A percentile compares a stretch with the other conserved stretches of the same genome.
Evolutionary conservation across 2,888 invertebrate genomes (phyloP).

Genomic region (Cylloceria caligata): DNA sequence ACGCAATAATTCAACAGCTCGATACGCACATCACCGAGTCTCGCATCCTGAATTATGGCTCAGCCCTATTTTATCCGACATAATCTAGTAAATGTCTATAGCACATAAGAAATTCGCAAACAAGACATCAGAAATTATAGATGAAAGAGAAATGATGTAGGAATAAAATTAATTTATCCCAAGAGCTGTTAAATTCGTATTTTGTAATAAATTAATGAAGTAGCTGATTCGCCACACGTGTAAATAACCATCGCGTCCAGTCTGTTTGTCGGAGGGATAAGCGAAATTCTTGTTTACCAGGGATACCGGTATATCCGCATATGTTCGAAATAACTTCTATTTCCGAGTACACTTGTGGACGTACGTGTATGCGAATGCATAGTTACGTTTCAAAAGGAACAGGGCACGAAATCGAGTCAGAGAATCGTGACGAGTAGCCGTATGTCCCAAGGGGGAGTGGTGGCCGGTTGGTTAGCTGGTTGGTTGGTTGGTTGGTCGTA

Average conservation of each 20-base stretch:
- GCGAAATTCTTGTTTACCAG: background rate
- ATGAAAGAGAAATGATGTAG: slow-evolving; percentile 14
- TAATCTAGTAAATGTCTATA: background rate
- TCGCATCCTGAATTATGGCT: slow-evolving; percentile 49
- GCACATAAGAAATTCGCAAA: background rate
- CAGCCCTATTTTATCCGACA: slow-evolving; percentile 46
- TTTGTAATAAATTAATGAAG: slow-evolving; percentile 9
- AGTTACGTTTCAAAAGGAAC: slow-evolving; percentile 68
- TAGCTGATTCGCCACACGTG: background rate
- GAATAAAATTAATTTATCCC: background rate
- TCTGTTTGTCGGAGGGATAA: slow-evolving; percentile 16
- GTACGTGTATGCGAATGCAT: slow-evolving; percentile 57
- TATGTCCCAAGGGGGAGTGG: slow-evolving; percentile 82
- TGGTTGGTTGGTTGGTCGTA: slow-evolving; percentile 44
- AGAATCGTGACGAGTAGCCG: slow-evolving; percentile 79
- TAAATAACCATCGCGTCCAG: slow-evolving; percentile 51
- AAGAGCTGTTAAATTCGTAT: slow-evolving; percentile 1
- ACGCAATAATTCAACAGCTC: slow-evolving; percentile 67
- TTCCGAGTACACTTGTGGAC: slow-evolving; percentile 54
- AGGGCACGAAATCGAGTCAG: slow-evolving; percentile 72
- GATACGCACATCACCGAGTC: slow-evolving; percentile 55
- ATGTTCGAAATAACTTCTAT: background rate
- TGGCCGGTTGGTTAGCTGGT: slow-evolving; percentile 74
- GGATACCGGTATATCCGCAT: slow-evolving; percentile 5
- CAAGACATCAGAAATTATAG: background rate